phyloP scores from a whole-genome alignment of 2,113 vertebrate species.

The Charadrius vociferus region DNA sequence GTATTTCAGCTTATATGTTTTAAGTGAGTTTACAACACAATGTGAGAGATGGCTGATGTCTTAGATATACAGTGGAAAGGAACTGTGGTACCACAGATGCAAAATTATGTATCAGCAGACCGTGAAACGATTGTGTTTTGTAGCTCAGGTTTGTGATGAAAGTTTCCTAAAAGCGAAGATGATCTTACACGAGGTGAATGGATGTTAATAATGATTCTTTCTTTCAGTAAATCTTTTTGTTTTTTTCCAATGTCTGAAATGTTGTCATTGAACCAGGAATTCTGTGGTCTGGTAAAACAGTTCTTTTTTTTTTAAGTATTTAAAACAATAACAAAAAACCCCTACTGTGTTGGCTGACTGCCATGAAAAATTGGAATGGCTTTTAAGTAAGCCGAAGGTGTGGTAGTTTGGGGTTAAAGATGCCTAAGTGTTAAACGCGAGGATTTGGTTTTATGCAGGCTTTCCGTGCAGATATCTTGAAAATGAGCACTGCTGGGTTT shows the following conservation, averaged over 20 bases:
- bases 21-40: not conserved
- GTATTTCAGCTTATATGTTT: slow-evolving; percentile 24
- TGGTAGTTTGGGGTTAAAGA: not conserved
- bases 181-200: not conserved
- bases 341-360: not conserved
- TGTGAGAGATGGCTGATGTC: not conserved
- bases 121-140: not conserved
- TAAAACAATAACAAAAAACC: not conserved
- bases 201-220: not conserved
- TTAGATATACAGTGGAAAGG: not conserved
- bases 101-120: not conserved
- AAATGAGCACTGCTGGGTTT: not conserved
- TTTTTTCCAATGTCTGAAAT: not conserved
- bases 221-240: not conserved
- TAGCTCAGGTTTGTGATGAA: not conserved
- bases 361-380: not conserved
- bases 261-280: not conserved
- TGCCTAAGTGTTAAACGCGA: not conserved
- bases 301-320: not conserved
- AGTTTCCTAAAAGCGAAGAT: not conserved
- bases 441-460: not conserved
- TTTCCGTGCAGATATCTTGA: not conserved
- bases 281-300: not conserved
- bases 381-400: not conserved
- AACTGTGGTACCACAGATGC: not conserved